A percentile compares a stretch with the other conserved stretches of the same genome.
Evolutionary conservation across 1,140 invertebrate species (phyloP).

Genomic region (silkworm (Bombyx mori)): ASM3026992v2 NC_085107.1:6874501-6875000

Average conservation of each 20-base stretch:
- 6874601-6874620: too few species aligned
- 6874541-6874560: too few species aligned
- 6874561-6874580: too few species aligned
- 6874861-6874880: conserved; percentile 12
- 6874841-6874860: conserved; percentile 21
- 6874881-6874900: conserved; percentile 37
- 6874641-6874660: too few species aligned
- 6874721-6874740: not conserved
- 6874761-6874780: conserved; percentile 11
- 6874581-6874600: too few species aligned
- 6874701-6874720: not conserved
- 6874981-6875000: too few species aligned
- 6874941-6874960: conserved; percentile 31
- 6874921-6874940: conserved; percentile 33
- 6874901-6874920: conserved; percentile 39
- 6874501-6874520: too few species aligned
- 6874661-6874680: too few species aligned
- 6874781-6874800: conserved; percentile 13
- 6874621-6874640: too few species aligned
- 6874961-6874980: conserved; percentile 5
- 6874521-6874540: too few species aligned
- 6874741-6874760: conserved; percentile 27
- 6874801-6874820: conserved; percentile 31
- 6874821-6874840: conserved; percentile 36
- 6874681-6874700: too few species aligned